These are phyloP conservation scores for Hoplodrina ambigua DNA, from an alignment of 2,888 invertebrate species.

Conservation along the genomic window DNA sequence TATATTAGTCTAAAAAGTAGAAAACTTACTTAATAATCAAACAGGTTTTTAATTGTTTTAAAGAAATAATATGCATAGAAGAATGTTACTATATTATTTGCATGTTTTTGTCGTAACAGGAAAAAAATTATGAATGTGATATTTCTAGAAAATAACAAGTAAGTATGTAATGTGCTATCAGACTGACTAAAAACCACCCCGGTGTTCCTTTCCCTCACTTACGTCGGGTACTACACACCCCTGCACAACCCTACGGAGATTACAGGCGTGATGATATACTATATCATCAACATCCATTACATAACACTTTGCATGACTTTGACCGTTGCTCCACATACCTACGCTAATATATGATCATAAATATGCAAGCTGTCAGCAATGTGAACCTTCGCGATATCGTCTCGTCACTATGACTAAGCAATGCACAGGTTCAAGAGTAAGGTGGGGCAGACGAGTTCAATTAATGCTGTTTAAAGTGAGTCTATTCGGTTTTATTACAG, in stretches of 20 bases:
- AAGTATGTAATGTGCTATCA: no score
- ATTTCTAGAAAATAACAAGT: background rate
- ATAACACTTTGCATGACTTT: conserved; percentile 46
- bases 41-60: conserved; percentile 23
- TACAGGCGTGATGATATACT: background rate
- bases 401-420: conserved; percentile 32
- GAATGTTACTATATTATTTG: background rate
- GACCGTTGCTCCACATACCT: conserved; percentile 37
- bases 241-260: no score
- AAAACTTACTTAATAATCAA: conserved; percentile 13
- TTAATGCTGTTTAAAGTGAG: background rate
- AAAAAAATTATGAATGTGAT: background rate
- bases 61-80: conserved; percentile 9
- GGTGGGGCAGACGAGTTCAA: background rate
- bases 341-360: conserved; percentile 4
- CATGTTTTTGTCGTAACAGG: background rate
- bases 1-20: conserved; percentile 34
- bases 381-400: conserved; percentile 11
- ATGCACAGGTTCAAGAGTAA: background rate
- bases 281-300: conserved; percentile 31
- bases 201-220: no score
- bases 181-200: no score
- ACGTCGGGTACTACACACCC: no score
- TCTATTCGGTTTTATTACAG: background rate
- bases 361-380: conserved; percentile 6